These are phyloP conservation scores for Andinoacara biseriatus DNA, from an alignment of 2,113 vertebrate genomes.

Conservation along the genomic window DNA sequence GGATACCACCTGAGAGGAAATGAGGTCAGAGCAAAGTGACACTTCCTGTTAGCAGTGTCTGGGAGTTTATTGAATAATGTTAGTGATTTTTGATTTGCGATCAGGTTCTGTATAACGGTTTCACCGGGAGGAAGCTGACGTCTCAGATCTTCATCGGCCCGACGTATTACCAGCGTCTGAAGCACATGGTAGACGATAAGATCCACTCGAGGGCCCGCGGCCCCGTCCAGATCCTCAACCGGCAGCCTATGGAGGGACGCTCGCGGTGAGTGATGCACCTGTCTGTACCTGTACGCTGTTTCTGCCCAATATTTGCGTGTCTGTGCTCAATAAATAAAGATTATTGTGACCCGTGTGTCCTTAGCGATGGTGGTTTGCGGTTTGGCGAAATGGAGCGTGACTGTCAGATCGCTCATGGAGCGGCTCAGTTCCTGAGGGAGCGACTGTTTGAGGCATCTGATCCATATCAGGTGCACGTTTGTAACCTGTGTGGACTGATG, in stretches of 20 bases:
- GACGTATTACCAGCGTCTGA: conserved; percentile 96
- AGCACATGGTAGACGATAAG: conserved; percentile 99
- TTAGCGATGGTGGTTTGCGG: conserved; percentile 94
- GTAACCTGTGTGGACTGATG: conserved; percentile 98
- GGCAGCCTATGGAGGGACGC: conserved; percentile 97
- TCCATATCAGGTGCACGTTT: conserved; percentile 97
- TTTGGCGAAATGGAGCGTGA: conserved; percentile 99
- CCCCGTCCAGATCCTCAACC: conserved; percentile 97
- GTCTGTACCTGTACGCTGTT: background rate
- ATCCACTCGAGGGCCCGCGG: conserved; percentile 98
- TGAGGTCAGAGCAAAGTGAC: conserved; percentile 81
- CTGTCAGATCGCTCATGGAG: conserved; percentile 98
- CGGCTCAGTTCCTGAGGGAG: conserved; percentile 95
- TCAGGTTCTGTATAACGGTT: conserved; percentile 95
- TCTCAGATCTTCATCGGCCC: conserved; percentile 99
- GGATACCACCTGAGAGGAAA: conserved; percentile 98
- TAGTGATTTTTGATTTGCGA: background rate
- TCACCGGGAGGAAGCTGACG: conserved; percentile 97
- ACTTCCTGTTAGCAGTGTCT: background rate
- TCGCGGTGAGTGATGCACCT: conserved; percentile 87
- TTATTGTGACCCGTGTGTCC: background rate
- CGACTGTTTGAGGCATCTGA: conserved; percentile 97
- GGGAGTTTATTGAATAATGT: background rate
- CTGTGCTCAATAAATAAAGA: background rate
- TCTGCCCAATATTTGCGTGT: background rate